Evolutionary conservation across 2,113 vertebrate genomes (phyloP).

Genomic region (Corydoras sp.): DNA sequence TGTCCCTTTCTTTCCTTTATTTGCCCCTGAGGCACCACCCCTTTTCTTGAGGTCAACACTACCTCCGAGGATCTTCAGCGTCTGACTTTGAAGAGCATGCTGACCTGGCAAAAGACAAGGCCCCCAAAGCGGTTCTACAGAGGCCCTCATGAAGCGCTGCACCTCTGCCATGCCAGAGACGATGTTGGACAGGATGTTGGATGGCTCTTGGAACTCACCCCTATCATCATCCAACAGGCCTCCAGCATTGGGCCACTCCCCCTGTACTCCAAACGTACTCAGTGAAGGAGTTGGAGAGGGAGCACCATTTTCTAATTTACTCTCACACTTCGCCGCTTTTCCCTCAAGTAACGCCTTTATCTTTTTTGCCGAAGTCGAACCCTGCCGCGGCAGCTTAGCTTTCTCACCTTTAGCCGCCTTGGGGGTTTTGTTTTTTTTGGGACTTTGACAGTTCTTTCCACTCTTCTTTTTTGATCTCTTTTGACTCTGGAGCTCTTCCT

Average conservation of each 20-base stretch:
- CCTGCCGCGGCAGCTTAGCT: constrained; percentile 81
- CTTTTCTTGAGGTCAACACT: constrained; percentile 94
- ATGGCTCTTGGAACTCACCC: constrained; percentile 95
- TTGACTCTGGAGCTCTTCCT: constrained; percentile 69
- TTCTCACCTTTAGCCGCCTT: constrained; percentile 88
- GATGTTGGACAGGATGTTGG: constrained; percentile 97
- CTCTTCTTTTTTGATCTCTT: constrained; percentile 82
- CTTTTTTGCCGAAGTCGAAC: constrained; percentile 83
- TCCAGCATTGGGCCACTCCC: constrained; percentile 76
- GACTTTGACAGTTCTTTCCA: constrained; percentile 84
- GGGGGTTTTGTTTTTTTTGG: constrained; percentile 81
- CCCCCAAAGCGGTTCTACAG: constrained; percentile 93
- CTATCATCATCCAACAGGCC: constrained; percentile 88
- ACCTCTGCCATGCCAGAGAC: constrained; percentile 98
- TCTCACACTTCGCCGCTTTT: constrained; percentile 75
- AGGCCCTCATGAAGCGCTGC: constrained; percentile 98
- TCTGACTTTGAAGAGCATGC: constrained; percentile 96
- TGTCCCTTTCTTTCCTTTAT: constrained; percentile 80
- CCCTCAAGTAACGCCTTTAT: constrained; percentile 78
- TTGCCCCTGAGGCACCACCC: constrained; percentile 63
- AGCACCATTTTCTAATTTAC: constrained; percentile 53
- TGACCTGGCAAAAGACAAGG: constrained; percentile 86
- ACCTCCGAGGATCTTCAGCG: constrained; percentile 93
- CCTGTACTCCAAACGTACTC: constrained; percentile 60
- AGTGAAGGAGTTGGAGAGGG: constrained; percentile 55